These are phyloP conservation scores for Periphyllus acericola DNA, from an alignment of 2,888 invertebrate genomes.

Conservation along the genomic window DNA sequence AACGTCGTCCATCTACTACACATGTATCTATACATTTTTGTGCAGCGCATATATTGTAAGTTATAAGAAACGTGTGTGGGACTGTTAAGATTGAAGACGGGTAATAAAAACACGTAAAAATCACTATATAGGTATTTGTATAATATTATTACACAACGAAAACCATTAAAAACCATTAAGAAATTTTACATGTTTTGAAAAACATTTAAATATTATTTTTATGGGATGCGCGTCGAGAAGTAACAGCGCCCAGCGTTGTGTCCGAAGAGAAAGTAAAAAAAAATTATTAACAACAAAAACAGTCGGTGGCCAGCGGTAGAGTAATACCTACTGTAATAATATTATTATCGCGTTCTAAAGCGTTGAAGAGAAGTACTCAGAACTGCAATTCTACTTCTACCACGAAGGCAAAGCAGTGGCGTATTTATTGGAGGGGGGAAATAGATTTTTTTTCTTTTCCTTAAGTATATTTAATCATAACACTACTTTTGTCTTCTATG, in stretches of 20 bases:
- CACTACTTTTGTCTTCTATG: no score
- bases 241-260: not conserved
- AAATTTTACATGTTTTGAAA: constrained; percentile 12
- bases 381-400: no score
- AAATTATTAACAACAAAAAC: constrained; percentile 4
- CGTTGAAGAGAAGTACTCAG: no score
- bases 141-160: not conserved
- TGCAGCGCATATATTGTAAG: not conserved
- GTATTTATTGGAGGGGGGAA: no score
- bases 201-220: constrained; percentile 26
- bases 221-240: constrained; percentile 7
- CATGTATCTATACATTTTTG: not conserved
- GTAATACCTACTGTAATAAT: not conserved
- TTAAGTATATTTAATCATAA: no score
- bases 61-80: not conserved
- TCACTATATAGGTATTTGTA: not conserved
- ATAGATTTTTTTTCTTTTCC: no score
- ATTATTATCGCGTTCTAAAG: no score
- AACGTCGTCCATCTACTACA: not conserved
- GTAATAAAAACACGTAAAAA: constrained; percentile 16
- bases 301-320: not conserved
- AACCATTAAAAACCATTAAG: not conserved
- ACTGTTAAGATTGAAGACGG: not conserved
- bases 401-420: no score
- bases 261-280: constrained; percentile 13